Evolutionary conservation across 2,797 vertebrate genomes (phyloP).

Genomic region (Apogon talboti): DNA sequence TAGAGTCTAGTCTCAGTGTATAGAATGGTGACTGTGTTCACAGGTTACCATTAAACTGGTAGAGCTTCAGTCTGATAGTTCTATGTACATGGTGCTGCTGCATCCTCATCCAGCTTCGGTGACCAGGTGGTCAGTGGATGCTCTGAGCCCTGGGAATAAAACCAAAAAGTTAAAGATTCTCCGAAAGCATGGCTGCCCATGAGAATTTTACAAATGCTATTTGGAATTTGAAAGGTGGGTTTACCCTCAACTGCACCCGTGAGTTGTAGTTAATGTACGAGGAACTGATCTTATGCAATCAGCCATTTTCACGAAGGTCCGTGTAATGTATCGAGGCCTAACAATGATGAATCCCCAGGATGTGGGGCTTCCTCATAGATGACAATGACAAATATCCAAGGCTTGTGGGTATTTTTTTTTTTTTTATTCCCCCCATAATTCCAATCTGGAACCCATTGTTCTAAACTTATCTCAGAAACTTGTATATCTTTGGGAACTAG

Average conservation of each 20-base stretch:
- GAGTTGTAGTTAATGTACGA: slow-evolving; percentile 21
- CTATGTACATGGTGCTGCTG: no score
- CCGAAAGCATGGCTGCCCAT: neutral
- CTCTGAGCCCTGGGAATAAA: no score
- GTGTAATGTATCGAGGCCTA: slow-evolving; percentile 42
- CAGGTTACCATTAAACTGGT: no score
- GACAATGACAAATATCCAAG: slow-evolving; percentile 81
- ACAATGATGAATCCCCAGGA: slow-evolving; percentile 68
- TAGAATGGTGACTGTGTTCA: no score
- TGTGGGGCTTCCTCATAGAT: slow-evolving; percentile 61
- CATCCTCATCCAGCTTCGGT: no score
- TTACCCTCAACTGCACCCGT: slow-evolving; percentile 18
- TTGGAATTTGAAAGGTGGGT: slow-evolving; percentile 9
- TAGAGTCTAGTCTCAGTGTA: no score
- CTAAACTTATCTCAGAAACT: slow-evolving; percentile 59
- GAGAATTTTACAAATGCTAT: slow-evolving; percentile 13
- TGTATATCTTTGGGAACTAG: slow-evolving; percentile 67
- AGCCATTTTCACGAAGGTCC: slow-evolving; percentile 29
- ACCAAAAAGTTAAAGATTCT: neutral
- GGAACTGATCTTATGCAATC: slow-evolving; percentile 31
- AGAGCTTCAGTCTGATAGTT: no score
- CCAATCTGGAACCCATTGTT: slow-evolving; percentile 73
- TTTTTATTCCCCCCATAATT: slow-evolving; percentile 40
- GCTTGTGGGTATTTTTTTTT: slow-evolving; percentile 22
- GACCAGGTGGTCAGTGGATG: no score